Conservation (phyloP, 2,797 vertebrate genomes). For the Heteromormyrus szaboi region DNA sequence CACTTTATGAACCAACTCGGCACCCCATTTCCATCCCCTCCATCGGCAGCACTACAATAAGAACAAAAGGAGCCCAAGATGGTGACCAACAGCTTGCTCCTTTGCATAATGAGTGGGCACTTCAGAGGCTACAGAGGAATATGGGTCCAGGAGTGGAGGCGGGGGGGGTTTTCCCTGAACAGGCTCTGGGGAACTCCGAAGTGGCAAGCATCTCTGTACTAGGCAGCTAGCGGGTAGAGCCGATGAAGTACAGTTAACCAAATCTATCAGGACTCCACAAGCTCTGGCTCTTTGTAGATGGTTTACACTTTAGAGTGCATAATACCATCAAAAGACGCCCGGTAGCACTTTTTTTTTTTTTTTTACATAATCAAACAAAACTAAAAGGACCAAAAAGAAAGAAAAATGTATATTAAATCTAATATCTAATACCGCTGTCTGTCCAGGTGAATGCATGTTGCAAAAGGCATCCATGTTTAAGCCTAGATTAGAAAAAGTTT, state of each 20-base stretch:
- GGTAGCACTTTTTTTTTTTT: background rate
- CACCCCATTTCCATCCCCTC: background rate
- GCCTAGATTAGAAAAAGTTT: background rate
- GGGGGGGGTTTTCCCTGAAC: background rate
- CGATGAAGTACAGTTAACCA: background rate
- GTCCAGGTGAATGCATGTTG: background rate
- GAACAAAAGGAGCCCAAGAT: background rate
- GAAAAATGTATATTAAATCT: background rate
- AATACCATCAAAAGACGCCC: background rate
- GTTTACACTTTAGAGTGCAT: background rate
- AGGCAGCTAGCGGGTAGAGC: background rate
- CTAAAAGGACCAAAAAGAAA: background rate
- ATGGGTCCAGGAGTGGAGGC: background rate
- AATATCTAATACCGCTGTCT: background rate
- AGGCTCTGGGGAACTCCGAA: background rate
- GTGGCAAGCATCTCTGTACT: background rate
- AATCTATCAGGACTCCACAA: background rate
- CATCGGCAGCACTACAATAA: background rate
- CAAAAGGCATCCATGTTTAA: background rate
- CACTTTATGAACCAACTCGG: background rate
- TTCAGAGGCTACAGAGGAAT: conserved; percentile 9
- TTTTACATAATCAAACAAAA: background rate
- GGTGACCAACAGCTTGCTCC: background rate
- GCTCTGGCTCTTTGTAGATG: background rate
- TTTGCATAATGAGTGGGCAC: conserved; percentile 18